Base-by-base conservation (phyloP, 2,797 vertebrate species). In the Cossypha polioptera region DNA sequence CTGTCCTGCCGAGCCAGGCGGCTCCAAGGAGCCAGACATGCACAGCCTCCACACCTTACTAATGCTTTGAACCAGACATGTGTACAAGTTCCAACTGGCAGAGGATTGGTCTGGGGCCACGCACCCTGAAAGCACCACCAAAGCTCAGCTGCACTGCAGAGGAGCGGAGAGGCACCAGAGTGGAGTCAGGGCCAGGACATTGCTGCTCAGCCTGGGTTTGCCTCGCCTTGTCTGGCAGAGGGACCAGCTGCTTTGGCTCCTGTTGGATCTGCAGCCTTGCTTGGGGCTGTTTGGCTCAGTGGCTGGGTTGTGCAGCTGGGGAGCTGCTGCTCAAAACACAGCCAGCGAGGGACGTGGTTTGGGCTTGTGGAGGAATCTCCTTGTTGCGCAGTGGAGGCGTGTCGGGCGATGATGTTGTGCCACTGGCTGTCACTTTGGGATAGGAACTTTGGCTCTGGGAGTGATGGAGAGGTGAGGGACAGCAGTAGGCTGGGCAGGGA, bases 361-460 rank as follows among this genome's bases (percentile, higher is more conserved):
- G 55, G 31, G 43, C 29, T 22, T 2, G 10, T 68, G 51, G 38
- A 79, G 55, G 51, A 84, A 42, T 82, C 77, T 58, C 67, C 31
- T 58, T 1, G 1, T 40, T 7, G 1, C 0, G 0, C 53, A 62
- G 40, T 6, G 2, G n/a, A 66, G 51, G n/a, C 0, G 0, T 24
- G 13, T 33, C 0, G 4, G 20, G 22, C 74, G 53, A 28, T 86
- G 38, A 1, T 74, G 47, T 69, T 15, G 18, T 86, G 86, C 45
- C 1, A 3, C 33, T 78, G 73, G 18, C 42, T 88, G 83, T 88
- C 13, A 9, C n/a, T 76, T 69, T 43, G 38, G 67, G 33, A 14
- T 79, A 25, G 45, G 36, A 59, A 22, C 53, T 80, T 66, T 17
- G 31, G 28, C 43, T 73, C 21, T 76, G 36, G 33, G 13, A 66